A percentile compares a stretch with the other conserved stretches of the same genome.
Evolutionary conservation across 92 coral and sea anemone species (phyloP).

Genomic region (Chrysogorgia sp.): DNA sequence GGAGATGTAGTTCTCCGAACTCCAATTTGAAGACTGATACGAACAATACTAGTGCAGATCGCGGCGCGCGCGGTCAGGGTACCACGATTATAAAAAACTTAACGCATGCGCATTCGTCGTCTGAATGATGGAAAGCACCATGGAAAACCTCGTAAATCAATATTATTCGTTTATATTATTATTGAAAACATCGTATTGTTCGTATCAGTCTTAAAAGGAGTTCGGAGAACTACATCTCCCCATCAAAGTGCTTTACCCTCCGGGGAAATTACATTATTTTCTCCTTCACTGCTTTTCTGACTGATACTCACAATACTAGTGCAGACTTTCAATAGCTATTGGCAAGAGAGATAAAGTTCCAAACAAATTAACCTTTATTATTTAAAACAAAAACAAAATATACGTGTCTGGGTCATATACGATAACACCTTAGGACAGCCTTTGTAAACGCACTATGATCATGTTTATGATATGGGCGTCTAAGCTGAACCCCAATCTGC

Average conservation of each 20-base stretch:
- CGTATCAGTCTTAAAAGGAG: slow-evolving; percentile 58
- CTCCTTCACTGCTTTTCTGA: slow-evolving; percentile 44
- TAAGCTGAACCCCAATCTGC: slow-evolving; percentile 62
- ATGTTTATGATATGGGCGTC: slow-evolving; percentile 10
- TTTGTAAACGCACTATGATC: slow-evolving; percentile 17
- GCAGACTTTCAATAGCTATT: slow-evolving; percentile 25
- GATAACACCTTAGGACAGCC: slow-evolving; percentile 32
- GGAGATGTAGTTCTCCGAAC: slow-evolving; percentile 63
- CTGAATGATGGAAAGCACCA: too few relatives aligned
- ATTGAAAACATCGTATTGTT: slow-evolving; percentile 58
- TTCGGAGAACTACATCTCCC: slow-evolving; percentile 57
- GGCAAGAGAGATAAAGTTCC: not conserved
- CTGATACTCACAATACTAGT: slow-evolving; percentile 46
- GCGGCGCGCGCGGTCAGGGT: slow-evolving; percentile 35
- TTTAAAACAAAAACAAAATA: not conserved
- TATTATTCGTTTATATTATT: too few relatives aligned
- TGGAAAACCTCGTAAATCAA: too few relatives aligned
- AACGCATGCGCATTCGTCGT: slow-evolving; percentile 26
- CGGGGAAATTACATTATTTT: slow-evolving; percentile 56
- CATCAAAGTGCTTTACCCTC: slow-evolving; percentile 61
- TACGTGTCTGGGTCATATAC: not conserved
- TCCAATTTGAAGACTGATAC: slow-evolving; percentile 62
- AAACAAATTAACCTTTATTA: not conserved
- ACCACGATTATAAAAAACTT: slow-evolving; percentile 24
- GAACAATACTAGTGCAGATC: slow-evolving; percentile 56